Evolutionary conservation across 2,888 invertebrate genomes (phyloP), one percentile per base, ranked within the genome.

Genomic region (Andrena minutula): DNA sequence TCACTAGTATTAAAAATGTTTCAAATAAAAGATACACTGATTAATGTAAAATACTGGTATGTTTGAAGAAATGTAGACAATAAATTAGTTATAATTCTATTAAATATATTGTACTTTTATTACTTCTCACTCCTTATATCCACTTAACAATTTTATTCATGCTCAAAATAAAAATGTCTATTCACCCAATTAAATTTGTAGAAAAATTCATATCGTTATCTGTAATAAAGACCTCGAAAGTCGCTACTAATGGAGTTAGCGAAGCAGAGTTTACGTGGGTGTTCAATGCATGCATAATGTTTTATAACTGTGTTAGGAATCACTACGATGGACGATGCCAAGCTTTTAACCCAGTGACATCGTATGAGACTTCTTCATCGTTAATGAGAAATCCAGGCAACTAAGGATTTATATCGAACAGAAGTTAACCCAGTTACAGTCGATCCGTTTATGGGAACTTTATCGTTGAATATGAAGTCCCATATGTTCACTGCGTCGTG

Each of bases 381-480:
- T 65, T 88, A 70, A 88, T 88, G 87, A 88, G 88, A 86, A 88
- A 79, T 64, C 75, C 87, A 88, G 87, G 28, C 82, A 74, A 68
- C 68, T 56, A 76, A 65, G 49, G 72, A 80, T 83, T 88, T 83
- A 83, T 75, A 82, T 73, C 61, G 65, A 49, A 73, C 58, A 73
- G 71, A 73, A 82, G 53, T 41, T 28, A 63, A 69, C 41, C 53
- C 65, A 26, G 56, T 47, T 53, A 64, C 4, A 16, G 41, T 41
- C 41, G 41, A 16, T 41, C n/a, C n/a, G 16, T 65, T 77, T 63
- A 47, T 65, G 70, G 53, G 65, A 77, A 49, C 41, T 47, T 65
- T 61, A 66, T 66, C 35, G 6, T 26, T 12, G 6, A 49, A 49
- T 30, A 66, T 71, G n/a, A 49, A 71, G 32, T 71, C 51, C 7